Base-by-base conservation (phyloP, 2,888 invertebrate species). In the Monochamus alternatus region DNA sequence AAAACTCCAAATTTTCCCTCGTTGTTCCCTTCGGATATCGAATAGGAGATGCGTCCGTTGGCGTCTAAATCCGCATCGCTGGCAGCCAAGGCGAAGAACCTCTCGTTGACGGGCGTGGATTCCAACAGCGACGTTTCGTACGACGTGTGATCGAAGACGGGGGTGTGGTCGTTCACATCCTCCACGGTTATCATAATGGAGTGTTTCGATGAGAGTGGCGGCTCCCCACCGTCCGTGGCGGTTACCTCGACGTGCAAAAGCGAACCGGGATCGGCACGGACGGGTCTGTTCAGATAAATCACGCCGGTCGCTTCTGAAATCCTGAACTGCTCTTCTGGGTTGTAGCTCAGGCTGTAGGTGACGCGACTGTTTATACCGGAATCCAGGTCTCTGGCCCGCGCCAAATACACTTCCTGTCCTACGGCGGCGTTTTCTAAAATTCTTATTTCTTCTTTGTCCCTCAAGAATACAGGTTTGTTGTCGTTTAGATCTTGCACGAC, bases 141-240 rank as follows among this genome's bases (percentile, higher is more conserved):
- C 14, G 95, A 96, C 0, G 95, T 95, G 83, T 96, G 94, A 87
- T 96, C 95, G 88, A 98, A 98, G 3, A 96, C 95, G 9, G 98
- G 98, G 0, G 97, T 97, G 86, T 98, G 97, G 89, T 98, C 97
- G 88, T 98, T 98, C 2, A 98, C 96, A 87, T 98, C 98, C 83
- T 94, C 93, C 76, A 97, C 92, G 31, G 92, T 92, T 59, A 95
- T 92, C 43, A 92, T 91, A 62, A 97, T 92, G 7, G 92, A 91
- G 83, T 96, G 94, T 83, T 94, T 95, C 0, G 96, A 94, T 22
- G 94, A 93, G 66, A 97, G 90, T 8, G 94, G 90, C 8, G 94
- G 94, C 75, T 90, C 91, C 5, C 97, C 97, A 70, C 94, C 94
- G 89, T 97, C 97, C n/a, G 94, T 93, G 22, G 96, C 97, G 65